Evolutionary conservation across 2,113 vertebrate genomes (phyloP), one percentile per base, ranked within the genome.

Genomic region (Garra rufa): DNA sequence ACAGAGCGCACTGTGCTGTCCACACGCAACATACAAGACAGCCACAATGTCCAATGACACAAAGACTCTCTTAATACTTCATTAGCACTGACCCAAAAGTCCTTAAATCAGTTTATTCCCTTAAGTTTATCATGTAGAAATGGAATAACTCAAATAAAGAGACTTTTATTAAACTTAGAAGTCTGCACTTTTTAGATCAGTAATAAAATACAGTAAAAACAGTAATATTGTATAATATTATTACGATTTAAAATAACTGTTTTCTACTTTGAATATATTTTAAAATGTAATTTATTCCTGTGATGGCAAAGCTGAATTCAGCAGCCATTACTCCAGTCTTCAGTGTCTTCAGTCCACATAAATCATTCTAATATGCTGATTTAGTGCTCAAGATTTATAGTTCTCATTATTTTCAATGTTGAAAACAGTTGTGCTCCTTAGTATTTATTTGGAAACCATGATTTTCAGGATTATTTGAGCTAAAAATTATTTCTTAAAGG

Each of bases 1-100:
- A 70, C 63, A 41, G 63, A 81, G 46, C 8, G 9, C 24, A 65
- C 77, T 48, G 59, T 80, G 59, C 38, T 65, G 77, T 65, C 41
- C 59, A 48, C 59, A 63, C 13, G 14, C 34, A 28, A 63, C 21
- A 38, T 41, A 57, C 76, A 80, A 65, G 61, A 30, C 59, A 65
- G 24, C 3, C 59, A 30, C 77, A 80, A 28, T 80, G 43, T 67
- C 52, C 28, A 55, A 34, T 34, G 6, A 38, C 34, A 76, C 76
- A 73, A 61, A 24, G 21, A 26, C 43, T 50, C 44, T 46, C n/a
- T 75, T n/a, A 9, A 38, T 78, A 9, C n/a, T 78, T 78, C 41
- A 77, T 77, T 77, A 24, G 21, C 52, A 79, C 41, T 19, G 57
- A 44, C 21, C 3, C 55, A 26, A 44, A 34, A 46, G n/a, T 63